Conservation (phyloP, 2,113 vertebrate genomes). For the Dicrurus megarhynchus region DNA sequence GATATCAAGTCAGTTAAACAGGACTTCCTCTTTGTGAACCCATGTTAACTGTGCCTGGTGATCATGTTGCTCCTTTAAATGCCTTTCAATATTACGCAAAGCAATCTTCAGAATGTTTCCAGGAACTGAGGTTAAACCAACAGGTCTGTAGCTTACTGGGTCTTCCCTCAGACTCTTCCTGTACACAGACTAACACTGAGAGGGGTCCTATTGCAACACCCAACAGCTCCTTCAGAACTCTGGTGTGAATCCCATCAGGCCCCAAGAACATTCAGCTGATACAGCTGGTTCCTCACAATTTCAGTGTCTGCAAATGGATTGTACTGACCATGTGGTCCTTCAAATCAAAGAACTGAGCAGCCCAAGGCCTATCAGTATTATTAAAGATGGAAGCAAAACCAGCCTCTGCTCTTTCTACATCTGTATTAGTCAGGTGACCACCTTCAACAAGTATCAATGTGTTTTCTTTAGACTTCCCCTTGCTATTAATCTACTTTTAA, state of each 20-base stretch:
- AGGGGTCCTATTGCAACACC: background rate
- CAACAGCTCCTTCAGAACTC: background rate
- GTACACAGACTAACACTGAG: fast-evolving
- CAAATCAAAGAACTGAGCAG: background rate
- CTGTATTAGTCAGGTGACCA: background rate
- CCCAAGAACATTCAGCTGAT: background rate
- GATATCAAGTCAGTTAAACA: background rate
- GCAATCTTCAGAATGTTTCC: background rate
- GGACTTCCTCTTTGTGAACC: background rate
- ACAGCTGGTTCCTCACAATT: background rate
- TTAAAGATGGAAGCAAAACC: background rate
- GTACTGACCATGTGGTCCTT: background rate
- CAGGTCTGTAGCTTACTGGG: background rate
- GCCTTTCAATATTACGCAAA: background rate
- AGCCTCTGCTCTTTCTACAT: background rate
- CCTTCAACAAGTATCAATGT: background rate
- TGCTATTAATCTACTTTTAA: background rate
- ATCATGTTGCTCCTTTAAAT: background rate
- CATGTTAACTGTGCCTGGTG: background rate
- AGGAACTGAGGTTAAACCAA: background rate
- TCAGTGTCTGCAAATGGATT: background rate
- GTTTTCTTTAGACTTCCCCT: background rate
- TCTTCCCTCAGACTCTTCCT: background rate
- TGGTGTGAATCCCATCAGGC: background rate
- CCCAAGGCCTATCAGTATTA: background rate